A percentile compares a stretch with the other conserved stretches of the same genome.
Conservation (phyloP, 1,140 invertebrate genomes). For the Ridgeia piscesae region DNA sequence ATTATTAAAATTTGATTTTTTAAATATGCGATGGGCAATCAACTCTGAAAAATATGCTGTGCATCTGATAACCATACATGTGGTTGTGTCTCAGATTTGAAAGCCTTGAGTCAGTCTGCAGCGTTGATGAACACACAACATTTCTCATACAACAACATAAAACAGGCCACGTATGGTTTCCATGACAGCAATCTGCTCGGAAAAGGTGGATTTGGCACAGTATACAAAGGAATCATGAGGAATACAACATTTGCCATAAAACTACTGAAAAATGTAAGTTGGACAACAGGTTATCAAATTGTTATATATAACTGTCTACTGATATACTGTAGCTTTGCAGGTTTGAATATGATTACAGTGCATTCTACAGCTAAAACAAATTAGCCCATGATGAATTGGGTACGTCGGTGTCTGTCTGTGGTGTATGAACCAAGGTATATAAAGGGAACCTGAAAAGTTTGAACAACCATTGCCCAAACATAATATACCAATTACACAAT, state of each 20-base stretch:
- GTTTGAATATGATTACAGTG: not conserved
- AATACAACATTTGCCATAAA: constrained; percentile 21
- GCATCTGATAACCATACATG: not conserved
- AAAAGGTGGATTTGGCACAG: constrained; percentile 71
- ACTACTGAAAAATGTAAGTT: constrained; percentile 16
- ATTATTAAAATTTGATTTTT: too few species aligned
- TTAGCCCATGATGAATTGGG: too few species aligned
- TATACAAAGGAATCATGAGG: constrained; percentile 63
- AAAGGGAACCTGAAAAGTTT: too few species aligned
- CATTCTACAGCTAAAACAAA: not conserved
- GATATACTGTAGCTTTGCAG: not conserved
- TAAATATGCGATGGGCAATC: not conserved
- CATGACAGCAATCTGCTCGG: constrained; percentile 61
- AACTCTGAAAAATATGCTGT: not conserved
- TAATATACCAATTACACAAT: too few species aligned
- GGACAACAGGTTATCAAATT: constrained; percentile 33
- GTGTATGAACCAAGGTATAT: too few species aligned
- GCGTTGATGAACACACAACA: constrained; percentile 42
- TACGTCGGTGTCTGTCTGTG: too few species aligned
- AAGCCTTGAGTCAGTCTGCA: not conserved
- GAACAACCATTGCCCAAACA: too few species aligned
- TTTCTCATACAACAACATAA: constrained; percentile 55
- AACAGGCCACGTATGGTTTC: constrained; percentile 53
- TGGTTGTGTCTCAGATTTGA: constrained; percentile 11
- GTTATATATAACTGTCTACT: constrained; percentile 18